Evolutionary conservation across 2,113 vertebrate species (phyloP).

Genomic region (Nycticebus coucang): DNA sequence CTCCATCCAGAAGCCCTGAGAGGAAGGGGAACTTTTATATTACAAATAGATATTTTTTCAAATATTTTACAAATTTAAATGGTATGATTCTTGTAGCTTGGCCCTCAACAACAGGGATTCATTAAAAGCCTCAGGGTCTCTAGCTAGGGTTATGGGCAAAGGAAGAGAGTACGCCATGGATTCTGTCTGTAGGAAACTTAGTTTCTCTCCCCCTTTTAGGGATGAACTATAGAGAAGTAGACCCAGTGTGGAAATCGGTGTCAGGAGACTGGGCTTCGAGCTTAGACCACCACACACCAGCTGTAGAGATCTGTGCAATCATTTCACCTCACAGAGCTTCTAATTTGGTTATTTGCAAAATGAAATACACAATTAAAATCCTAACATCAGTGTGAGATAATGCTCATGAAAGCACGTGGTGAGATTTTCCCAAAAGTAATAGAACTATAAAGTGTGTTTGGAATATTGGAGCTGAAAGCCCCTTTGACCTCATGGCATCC

Average conservation of each 20-base stretch:
- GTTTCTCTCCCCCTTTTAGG: neutral
- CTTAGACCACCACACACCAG: neutral
- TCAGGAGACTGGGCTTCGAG: neutral
- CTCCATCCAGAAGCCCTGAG: too few relatives aligned
- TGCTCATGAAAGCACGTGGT: neutral
- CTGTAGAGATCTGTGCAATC: neutral
- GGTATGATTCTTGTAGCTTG: neutral
- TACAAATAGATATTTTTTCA: neutral
- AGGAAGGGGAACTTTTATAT: neutral
- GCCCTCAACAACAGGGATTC: neutral
- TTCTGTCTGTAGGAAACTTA: neutral
- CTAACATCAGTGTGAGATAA: neutral
- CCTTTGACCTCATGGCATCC: neutral
- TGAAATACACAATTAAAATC: conserved; percentile 9
- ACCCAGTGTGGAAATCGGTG: neutral
- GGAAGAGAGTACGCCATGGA: neutral
- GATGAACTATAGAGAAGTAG: neutral
- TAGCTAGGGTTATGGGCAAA: neutral
- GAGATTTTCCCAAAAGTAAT: neutral
- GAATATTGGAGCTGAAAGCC: neutral
- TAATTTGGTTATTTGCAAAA: neutral
- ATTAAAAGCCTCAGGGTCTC: neutral
- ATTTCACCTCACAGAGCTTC: neutral
- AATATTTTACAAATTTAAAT: neutral
- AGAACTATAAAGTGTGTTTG: neutral